phyloP scores from a whole-genome alignment of 1,140 invertebrate species.

The Orchesella cincta region DNA sequence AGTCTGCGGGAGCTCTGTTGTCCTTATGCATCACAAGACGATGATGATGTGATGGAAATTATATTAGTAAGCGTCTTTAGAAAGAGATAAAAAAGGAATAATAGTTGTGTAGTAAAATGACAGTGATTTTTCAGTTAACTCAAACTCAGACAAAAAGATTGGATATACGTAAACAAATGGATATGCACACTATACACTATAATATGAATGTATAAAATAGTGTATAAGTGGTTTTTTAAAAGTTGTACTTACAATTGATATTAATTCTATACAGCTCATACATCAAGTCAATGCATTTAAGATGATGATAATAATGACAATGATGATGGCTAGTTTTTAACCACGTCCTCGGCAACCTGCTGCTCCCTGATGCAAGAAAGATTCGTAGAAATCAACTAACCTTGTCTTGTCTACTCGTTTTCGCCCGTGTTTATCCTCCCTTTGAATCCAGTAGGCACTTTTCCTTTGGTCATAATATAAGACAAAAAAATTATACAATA shows the following conservation, averaged over 20 bases:
- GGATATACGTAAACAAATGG: background rate
- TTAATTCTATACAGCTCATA: constrained; percentile 27
- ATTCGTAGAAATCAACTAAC: background rate
- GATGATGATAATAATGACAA: constrained; percentile 28
- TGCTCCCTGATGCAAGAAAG: background rate
- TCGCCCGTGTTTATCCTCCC: too few relatives aligned
- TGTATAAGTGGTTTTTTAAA: too few relatives aligned
- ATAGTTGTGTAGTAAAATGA: background rate
- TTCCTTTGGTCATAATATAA: too few relatives aligned
- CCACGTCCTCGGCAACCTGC: constrained; percentile 16
- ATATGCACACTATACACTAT: background rate
- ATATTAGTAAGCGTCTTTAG: constrained; percentile 16
- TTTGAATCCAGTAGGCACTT: too few relatives aligned
- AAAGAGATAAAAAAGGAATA: constrained; percentile 24
- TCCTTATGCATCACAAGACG: constrained; percentile 4
- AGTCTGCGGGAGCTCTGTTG: constrained; percentile 24
- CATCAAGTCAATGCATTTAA: constrained; percentile 15
- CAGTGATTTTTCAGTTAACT: constrained; percentile 12
- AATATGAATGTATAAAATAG: background rate
- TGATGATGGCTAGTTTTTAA: constrained; percentile 19
- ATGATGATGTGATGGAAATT: constrained; percentile 27
- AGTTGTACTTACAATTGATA: constrained; percentile 4
- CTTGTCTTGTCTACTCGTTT: background rate
- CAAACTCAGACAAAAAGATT: background rate
- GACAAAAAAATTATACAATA: too few relatives aligned